Evolutionary conservation across 2,888 invertebrate species (phyloP).

Genomic region (Ennomos quercinarius): DNA sequence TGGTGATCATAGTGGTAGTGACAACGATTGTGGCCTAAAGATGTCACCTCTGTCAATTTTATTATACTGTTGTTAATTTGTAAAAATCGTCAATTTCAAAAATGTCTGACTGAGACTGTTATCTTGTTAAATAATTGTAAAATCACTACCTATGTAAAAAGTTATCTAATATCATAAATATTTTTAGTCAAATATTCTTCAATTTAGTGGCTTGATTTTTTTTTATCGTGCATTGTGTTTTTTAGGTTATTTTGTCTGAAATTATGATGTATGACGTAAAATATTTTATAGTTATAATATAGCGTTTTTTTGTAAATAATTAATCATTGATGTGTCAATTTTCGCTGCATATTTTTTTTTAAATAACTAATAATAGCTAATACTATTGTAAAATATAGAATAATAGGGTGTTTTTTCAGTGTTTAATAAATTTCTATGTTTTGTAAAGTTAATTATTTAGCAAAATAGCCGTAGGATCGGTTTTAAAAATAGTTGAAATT

Average conservation of each 20-base stretch:
- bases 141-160: conserved; percentile 39
- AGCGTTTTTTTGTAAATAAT: conserved; percentile 17
- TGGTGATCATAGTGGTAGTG: conserved; percentile 31
- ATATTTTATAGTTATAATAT: too few relatives aligned
- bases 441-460: conserved; percentile 35
- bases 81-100: conserved; percentile 65
- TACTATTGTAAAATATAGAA: conserved; percentile 34
- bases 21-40: conserved; percentile 33
- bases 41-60: conserved; percentile 39
- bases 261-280: too few relatives aligned
- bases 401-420: conserved; percentile 21
- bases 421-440: conserved; percentile 42
- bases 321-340: neutral
- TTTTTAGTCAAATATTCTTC: conserved; percentile 23
- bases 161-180: conserved; percentile 30
- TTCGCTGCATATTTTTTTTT: neutral
- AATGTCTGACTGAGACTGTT: conserved; percentile 68
- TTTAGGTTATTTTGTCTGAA: too few relatives aligned
- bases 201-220: conserved; percentile 26
- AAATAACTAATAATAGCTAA: conserved; percentile 6
- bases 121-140: conserved; percentile 61
- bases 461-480: conserved; percentile 30
- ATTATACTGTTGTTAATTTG: conserved; percentile 48
- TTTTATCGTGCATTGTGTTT: too few relatives aligned
- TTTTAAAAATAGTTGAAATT: conserved; percentile 15